Evolutionary conservation across 2,888 invertebrate genomes (phyloP), one percentile per base, ranked within the genome.

Genomic region (Dilophus febrilis): DNA sequence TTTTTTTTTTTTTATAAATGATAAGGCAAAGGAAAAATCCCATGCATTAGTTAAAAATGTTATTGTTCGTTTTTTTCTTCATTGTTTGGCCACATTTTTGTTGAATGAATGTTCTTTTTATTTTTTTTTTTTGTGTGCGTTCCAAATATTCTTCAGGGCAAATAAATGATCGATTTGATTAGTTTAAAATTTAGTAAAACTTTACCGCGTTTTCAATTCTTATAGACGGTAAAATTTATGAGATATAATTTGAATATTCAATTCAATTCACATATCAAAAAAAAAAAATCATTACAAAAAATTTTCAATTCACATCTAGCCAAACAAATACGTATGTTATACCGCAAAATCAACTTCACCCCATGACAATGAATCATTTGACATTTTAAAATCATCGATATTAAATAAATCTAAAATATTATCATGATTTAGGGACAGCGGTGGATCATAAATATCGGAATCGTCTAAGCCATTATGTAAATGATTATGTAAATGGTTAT

Each of bases 371-470:
- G 42, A 30, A 17, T 38, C 39, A 14, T 30, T 28, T 5, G 35
- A 30, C 61, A 61, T 61, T 45, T 61, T 61, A 45, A 59, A 61
- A 47, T 61, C 61, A 43, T 61, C 61, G 42, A 62, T 61, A 47
- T 56, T 60, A 48, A 61, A 61, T 40, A 62, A 51, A 52, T 61
- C 61, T 37, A 62, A 54, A 38, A 62, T 55, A 44, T 57, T 56
- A 41, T 55, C 50, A 43, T 50, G 49, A 42, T 47, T 49, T 36
- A 49, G 47, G 36, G 47, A 28, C 22, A 44, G 22, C 34, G 40
- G 42, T 18, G 39, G 28, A 18, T 41, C 42, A 40, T 42, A 47
- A 36, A 22, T 40, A 40, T 47, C 44, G 14, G 19, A 36, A 22
- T 37, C 37, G 16, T 19, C 34, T 4, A 14, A 22, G 3, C 38